These are phyloP conservation scores for Daktulosphaira vitifoliae DNA, from an alignment of 1,140 invertebrate species.

Conservation along the genomic window DNA sequence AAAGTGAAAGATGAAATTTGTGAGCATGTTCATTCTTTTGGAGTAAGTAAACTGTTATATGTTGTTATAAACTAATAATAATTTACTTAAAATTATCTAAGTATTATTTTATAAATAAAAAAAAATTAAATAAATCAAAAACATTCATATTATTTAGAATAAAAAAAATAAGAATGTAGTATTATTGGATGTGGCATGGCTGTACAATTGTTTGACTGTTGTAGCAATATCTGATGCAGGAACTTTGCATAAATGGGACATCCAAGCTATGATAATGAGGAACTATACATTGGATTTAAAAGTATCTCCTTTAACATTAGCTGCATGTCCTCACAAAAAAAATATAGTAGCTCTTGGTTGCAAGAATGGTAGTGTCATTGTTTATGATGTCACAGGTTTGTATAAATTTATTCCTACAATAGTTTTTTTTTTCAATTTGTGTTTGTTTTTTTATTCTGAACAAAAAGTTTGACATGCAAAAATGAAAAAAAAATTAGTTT, in stretches of 20 bases:
- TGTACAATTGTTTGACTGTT: conserved; percentile 51
- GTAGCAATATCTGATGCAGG: conserved; percentile 47
- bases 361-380: conserved; percentile 54
- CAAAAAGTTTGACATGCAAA: too few relatives aligned
- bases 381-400: conserved; percentile 51
- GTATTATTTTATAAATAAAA: too few relatives aligned
- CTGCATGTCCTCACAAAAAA: conserved; percentile 54
- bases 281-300: conserved; percentile 46
- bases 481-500: too few relatives aligned
- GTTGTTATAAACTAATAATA: too few relatives aligned
- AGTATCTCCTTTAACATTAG: conserved; percentile 48
- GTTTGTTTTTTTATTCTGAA: neutral
- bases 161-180: conserved; percentile 17
- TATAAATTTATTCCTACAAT: too few relatives aligned
- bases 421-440: neutral
- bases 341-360: conserved; percentile 56
- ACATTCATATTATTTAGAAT: neutral
- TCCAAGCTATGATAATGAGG: conserved; percentile 47
- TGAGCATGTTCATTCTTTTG: conserved; percentile 25
- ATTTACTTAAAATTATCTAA: too few relatives aligned
- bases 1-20: conserved; percentile 14
- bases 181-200: conserved; percentile 40
- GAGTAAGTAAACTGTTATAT: conserved; percentile 13
- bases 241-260: conserved; percentile 48
- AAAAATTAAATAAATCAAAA: too few relatives aligned